phyloP scores from a whole-genome alignment of 2,113 vertebrate genomes.

The Nettapus auritus region DNA sequence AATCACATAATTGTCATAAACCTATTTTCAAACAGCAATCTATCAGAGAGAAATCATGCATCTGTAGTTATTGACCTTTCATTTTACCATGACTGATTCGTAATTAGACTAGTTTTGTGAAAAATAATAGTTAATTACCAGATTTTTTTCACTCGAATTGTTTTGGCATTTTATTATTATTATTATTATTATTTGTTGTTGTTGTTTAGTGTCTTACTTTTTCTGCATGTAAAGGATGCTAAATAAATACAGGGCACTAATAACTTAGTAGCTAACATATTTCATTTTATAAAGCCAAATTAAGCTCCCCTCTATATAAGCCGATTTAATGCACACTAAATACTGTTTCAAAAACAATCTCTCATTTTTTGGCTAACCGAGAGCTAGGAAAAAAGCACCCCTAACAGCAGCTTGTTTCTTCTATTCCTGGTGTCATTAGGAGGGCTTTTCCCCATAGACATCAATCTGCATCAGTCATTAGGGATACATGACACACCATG shows the following conservation, averaged over 20 bases:
- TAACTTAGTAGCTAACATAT: background rate
- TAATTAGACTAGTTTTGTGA: slow-evolving; percentile 81
- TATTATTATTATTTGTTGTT: background rate
- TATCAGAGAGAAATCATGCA: slow-evolving; percentile 83
- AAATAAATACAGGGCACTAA: slow-evolving; percentile 51
- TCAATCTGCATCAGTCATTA: background rate
- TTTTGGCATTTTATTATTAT: slow-evolving; percentile 55
- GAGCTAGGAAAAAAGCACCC: background rate
- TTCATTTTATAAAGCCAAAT: slow-evolving; percentile 32
- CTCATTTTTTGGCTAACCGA: background rate
- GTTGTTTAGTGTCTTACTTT: slow-evolving; percentile 45
- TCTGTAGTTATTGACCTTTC: slow-evolving; percentile 83
- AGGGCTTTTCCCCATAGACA: background rate
- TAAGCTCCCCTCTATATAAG: background rate
- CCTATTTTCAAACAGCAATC: slow-evolving; percentile 83
- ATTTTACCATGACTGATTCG: slow-evolving; percentile 78
- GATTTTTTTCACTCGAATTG: slow-evolving; percentile 76
- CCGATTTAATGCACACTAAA: background rate
- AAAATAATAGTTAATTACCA: slow-evolving; percentile 79
- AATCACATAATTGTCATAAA: slow-evolving; percentile 84
- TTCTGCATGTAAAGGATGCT: slow-evolving; percentile 16
- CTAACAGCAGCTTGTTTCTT: background rate
- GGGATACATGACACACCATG: background rate
- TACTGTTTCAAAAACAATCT: background rate
- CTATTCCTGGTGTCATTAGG: background rate